Percentiles rank a stretch among this genome's conserved stretches.
Conservation (phyloP, 1,140 invertebrate genomes). For the Papilio polytes region DNA sequence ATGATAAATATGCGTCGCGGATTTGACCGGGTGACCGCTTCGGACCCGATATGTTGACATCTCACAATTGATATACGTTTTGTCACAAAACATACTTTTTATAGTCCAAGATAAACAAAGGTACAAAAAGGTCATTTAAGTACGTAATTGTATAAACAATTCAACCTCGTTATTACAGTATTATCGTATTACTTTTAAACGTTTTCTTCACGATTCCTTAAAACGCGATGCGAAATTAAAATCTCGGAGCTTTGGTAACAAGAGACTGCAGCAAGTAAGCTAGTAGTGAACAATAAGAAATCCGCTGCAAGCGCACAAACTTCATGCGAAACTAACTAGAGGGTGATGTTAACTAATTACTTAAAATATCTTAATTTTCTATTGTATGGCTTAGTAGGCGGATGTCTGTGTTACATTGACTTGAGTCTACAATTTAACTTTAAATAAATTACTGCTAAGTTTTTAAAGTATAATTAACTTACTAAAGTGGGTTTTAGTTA, state of each 20-base stretch:
- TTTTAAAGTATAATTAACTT: too few relatives aligned
- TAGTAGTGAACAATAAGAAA: neutral
- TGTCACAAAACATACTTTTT: neutral
- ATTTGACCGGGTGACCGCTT: constrained; percentile 45
- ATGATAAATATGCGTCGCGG: constrained; percentile 41
- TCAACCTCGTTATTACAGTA: neutral
- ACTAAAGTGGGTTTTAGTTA: too few relatives aligned
- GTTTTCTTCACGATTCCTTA: neutral
- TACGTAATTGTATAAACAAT: neutral
- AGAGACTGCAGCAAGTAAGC: neutral
- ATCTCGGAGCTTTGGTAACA: neutral
- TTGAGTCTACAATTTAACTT: neutral
- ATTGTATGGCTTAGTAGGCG: neutral
- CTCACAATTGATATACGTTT: neutral
- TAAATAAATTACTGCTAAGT: too few relatives aligned
- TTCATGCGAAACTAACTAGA: neutral
- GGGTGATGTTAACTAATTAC: neutral
- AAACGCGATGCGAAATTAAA: neutral
- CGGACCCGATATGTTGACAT: constrained; percentile 19
- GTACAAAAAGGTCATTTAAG: constrained; percentile 1
- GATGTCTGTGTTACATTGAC: neutral
- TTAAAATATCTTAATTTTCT: neutral
- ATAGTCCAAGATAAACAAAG: neutral
- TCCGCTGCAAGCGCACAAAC: neutral
- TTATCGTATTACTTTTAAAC: neutral